A percentile compares a stretch with the other conserved stretches of the same genome.
Evolutionary conservation across 2,888 invertebrate species (phyloP).

Genomic region (Pristionchus japonicus): DNA sequence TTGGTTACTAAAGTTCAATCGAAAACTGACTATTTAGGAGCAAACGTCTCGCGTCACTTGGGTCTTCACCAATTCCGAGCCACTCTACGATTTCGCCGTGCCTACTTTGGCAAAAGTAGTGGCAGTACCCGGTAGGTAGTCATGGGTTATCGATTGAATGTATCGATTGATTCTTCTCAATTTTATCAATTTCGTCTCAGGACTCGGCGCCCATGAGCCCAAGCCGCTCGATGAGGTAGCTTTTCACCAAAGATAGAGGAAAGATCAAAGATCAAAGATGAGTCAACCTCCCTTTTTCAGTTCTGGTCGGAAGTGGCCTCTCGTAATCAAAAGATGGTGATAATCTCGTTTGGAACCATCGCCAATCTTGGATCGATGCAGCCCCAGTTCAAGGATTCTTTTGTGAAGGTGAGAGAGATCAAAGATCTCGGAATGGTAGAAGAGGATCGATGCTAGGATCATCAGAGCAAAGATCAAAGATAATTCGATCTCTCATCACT

Average conservation of each 20-base stretch:
- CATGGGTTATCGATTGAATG: too few relatives aligned
- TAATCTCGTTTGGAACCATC: constrained; percentile 7
- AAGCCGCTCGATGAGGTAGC: background rate
- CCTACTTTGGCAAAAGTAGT: background rate
- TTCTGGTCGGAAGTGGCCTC: background rate
- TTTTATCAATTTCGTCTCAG: too few relatives aligned
- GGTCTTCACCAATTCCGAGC: constrained; percentile 19
- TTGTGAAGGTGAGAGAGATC: background rate
- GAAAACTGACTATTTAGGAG: background rate
- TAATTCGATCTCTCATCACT: too few relatives aligned
- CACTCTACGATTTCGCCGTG: background rate
- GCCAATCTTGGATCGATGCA: background rate
- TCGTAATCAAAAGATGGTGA: background rate
- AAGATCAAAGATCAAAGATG: background rate
- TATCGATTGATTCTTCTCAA: too few relatives aligned
- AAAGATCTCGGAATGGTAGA: too few relatives aligned
- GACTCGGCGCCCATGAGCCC: background rate
- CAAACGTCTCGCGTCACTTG: background rate
- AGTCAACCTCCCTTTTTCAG: background rate
- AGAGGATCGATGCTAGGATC: too few relatives aligned
- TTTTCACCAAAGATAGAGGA: background rate
- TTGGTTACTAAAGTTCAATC: background rate
- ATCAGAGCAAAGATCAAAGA: constrained; percentile 15
- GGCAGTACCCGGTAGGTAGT: background rate
- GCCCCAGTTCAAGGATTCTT: background rate